phyloP scores from a whole-genome alignment of 1,140 invertebrate genomes.

The Heliconius eleuchia region DNA sequence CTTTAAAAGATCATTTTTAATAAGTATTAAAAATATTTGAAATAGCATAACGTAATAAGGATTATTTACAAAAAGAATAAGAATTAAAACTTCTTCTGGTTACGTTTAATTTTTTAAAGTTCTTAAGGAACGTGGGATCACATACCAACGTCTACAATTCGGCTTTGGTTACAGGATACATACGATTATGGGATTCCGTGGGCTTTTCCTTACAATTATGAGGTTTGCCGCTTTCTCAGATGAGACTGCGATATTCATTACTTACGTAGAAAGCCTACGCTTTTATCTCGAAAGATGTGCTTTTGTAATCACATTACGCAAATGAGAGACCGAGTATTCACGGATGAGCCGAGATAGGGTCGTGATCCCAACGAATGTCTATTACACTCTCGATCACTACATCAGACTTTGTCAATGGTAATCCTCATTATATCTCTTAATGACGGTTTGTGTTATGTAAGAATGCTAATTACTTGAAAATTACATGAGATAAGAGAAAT shows the following conservation, averaged over 20 bases:
- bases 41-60: no score
- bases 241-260: conserved; percentile 73
- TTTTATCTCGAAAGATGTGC: conserved; percentile 79
- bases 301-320: conserved; percentile 80
- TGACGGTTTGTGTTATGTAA: conserved; percentile 7
- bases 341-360: conserved; percentile 72
- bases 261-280: conserved; percentile 71
- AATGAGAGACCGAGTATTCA: conserved; percentile 77
- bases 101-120: background rate
- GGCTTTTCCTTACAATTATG: conserved; percentile 59
- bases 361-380: conserved; percentile 75
- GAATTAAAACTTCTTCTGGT: no score
- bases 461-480: conserved; percentile 11
- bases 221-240: conserved; percentile 51
- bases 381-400: conserved; percentile 61
- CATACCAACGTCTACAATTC: background rate
- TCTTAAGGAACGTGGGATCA: background rate
- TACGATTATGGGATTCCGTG: conserved; percentile 32
- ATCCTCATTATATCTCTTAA: conserved; percentile 17
- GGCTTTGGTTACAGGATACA: conserved; percentile 16
- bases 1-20: no score
- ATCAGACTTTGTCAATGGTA: conserved; percentile 41
- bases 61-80: no score
- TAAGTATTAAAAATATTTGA: background rate
- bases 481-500: background rate